Base-by-base conservation (phyloP, 2,797 vertebrate species). In the Pseudomugil gertrudae region DNA sequence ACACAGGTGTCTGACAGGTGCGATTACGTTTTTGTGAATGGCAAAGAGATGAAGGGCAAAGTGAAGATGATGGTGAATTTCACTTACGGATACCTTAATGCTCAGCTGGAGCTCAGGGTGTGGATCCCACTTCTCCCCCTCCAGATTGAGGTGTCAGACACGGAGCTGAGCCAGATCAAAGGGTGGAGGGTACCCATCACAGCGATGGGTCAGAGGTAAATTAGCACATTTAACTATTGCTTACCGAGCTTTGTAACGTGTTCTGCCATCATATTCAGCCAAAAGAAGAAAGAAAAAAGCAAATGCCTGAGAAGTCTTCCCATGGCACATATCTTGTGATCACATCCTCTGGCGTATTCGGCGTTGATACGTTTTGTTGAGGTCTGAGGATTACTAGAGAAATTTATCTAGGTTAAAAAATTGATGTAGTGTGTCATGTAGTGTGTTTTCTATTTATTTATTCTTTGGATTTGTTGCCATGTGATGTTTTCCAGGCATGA, bases 81-180 rank as follows among this genome's bases (percentile, higher is more conserved):
- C 88, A 95, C 94, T 78, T 96, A 96, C 88, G 95, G 95, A 87
- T 95, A 97, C 90, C 92, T 97, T 89, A 94, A 88, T 30, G 90
- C 94, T 63, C 91, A 95, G 63, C 91, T 97, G 81, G 94, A 96
- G 87, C 92, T 98, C 90, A 94, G 92, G 0, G 96, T 97, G 52
- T 98, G 96, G 96, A 93, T 94, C 71, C 96, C 97, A 72, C 95
- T 94, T 17, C 95, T 96, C 30, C 96, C 96, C 0, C 94, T 97
- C 72, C 95, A 97, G 88, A 96, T 98, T 19, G 96, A 97, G 86
- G 93, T 98, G 72, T 96, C 96, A 0, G 96, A 98, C 90, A 92
- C 95, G 0, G 96, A 97, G 80, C 93, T 98, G 71, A 97, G 95
- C 88, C 96, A 97, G 91, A 95, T 98, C 91, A 97, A 95, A 91